Evolutionary conservation across 2,888 invertebrate species (phyloP), one percentile per base, ranked within the genome.

Genomic region (Drosophila kambysellisi): DNA sequence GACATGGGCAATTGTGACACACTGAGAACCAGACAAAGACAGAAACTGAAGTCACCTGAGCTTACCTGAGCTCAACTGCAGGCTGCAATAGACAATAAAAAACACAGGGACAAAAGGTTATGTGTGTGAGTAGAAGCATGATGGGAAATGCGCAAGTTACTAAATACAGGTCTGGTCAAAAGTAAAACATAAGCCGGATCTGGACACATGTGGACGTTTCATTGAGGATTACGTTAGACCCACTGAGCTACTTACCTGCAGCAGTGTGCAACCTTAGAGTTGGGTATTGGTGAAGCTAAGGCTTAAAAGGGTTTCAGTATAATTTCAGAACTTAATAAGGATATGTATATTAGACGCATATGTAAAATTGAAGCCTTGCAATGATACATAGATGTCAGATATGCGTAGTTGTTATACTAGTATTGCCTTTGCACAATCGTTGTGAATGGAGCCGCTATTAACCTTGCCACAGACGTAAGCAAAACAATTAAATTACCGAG

Each of bases 1-100:
- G 30, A 15, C n/a, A 29, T n/a, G 32, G 37, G 43, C 52, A 70
- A 73, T 69, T 66, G 72, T 75, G 89, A 81, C 89, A 83, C 82
- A 88, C 78, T 85, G 48, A 74, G 74, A 41, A 50, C 43, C 54
- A 62, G 62, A 57, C 56, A 57, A 50, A 37, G 39, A 59, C 43
- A 56, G 25, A 51, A 48, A 32, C 60, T 43, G 43, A 78, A 59
- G 51, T 46, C 50, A 69, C 70, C 46, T 56, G 53, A 57, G 57
- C 54, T 39, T 39, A 56, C 54, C 25, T 39, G 48, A 73, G 73
- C 63, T 74, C 75, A 74, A 59, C 77, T 70, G 79, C 86, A 68
- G 61, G 64, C 77, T 67, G 57, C 37, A 50, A 56, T 52, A 59
- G 56, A 81, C 72, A 82, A 72, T 70, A 70, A 69, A 66, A 72